Conservation (phyloP, 2,113 vertebrate genomes). For the Platysteira castanea region DNA sequence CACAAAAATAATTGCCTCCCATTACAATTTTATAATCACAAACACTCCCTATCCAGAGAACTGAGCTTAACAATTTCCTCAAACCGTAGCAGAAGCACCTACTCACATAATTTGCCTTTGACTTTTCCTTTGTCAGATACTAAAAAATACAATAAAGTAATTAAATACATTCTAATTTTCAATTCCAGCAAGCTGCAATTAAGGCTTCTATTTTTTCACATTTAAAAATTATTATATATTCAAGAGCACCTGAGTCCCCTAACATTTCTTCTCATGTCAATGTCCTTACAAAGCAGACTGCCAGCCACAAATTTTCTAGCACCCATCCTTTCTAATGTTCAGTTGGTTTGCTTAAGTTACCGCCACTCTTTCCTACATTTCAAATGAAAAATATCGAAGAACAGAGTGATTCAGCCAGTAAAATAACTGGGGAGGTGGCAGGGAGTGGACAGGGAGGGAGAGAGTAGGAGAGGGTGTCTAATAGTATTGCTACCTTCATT, state of each 20-base stretch:
- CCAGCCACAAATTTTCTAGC: neutral
- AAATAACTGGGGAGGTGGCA: neutral
- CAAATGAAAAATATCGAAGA: neutral
- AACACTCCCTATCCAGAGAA: neutral
- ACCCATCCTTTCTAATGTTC: neutral
- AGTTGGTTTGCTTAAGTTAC: neutral
- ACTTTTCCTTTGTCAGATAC: neutral
- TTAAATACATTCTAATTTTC: neutral
- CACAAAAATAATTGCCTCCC: neutral
- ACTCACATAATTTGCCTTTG: neutral
- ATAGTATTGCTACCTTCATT: neutral
- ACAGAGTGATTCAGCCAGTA: neutral
- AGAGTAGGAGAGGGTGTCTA: neutral
- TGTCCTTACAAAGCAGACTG: neutral
- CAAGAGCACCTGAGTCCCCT: neutral
- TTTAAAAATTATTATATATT: neutral
- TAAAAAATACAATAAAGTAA: neutral
- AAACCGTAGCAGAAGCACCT: neutral
- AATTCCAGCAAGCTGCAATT: neutral
- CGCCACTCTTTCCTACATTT: neutral
- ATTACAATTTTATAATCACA: neutral
- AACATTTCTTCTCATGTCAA: neutral
- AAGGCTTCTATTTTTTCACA: neutral
- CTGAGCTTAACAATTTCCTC: neutral
- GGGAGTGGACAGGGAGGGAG: neutral